Conservation (phyloP, 2,113 vertebrate genomes). For the Tricholaema leucomelas region DNA sequence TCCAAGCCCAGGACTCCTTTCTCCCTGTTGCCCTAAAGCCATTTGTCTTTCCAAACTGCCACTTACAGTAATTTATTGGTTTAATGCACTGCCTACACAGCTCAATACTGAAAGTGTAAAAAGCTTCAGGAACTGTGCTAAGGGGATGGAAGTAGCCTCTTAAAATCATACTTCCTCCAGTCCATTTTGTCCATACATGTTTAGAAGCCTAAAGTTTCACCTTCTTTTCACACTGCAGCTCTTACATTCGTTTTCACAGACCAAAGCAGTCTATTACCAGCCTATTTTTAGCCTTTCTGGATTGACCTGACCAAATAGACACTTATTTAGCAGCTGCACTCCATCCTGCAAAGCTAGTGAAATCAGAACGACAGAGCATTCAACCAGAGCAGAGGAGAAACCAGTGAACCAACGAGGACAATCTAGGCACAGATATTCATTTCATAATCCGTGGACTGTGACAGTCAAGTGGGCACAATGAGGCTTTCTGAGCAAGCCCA, state of each 20-base stretch:
- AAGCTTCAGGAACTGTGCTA: background rate
- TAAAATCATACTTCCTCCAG: background rate
- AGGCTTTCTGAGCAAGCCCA: too few relatives aligned
- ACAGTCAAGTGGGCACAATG: too few relatives aligned
- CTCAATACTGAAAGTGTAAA: background rate
- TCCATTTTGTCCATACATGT: background rate
- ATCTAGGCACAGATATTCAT: background rate
- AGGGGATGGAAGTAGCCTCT: background rate
- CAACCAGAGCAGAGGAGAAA: background rate
- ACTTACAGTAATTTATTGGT: background rate
- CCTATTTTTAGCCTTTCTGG: background rate
- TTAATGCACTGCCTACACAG: background rate
- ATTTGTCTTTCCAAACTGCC: background rate
- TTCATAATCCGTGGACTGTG: too few relatives aligned
- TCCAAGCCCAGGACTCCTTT: background rate
- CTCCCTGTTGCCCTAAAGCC: background rate
- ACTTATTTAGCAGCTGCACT: background rate
- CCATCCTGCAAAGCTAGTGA: background rate
- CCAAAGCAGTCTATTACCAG: background rate
- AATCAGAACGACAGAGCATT: background rate
- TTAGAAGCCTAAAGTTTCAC: background rate
- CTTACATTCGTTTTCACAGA: background rate
- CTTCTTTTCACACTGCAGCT: background rate
- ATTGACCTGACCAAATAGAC: background rate
- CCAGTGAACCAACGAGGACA: too few relatives aligned